These are phyloP conservation scores for Chrysoperla carnea DNA, from an alignment of 1,140 invertebrate genomes.

Conservation along the genomic window DNA sequence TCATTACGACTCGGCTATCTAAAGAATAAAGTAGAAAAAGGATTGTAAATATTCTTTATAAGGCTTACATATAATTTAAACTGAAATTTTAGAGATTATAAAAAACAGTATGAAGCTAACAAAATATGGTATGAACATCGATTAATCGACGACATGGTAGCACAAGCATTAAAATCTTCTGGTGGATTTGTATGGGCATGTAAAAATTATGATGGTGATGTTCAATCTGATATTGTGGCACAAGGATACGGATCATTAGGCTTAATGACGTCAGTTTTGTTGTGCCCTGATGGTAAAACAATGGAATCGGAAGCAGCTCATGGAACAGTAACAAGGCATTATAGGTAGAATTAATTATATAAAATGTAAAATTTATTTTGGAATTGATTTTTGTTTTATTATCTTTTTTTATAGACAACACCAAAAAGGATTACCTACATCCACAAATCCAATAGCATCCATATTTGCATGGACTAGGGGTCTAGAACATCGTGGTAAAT, in stretches of 20 bases:
- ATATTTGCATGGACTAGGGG: conserved; percentile 88
- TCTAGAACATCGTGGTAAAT: conserved; percentile 60
- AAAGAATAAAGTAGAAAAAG: too few relatives aligned
- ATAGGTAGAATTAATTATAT: conserved; percentile 31
- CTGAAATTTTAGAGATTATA: conserved; percentile 43
- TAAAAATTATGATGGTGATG: conserved; percentile 86
- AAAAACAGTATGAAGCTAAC: conserved; percentile 51
- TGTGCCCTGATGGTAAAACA: conserved; percentile 82
- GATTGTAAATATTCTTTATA: too few relatives aligned
- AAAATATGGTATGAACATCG: conserved; percentile 85
- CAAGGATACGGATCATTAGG: conserved; percentile 76
- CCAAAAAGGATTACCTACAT: conserved; percentile 67
- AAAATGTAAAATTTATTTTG: conserved; percentile 1
- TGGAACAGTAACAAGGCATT: conserved; percentile 83
- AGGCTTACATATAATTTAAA: too few relatives aligned
- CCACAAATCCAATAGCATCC: conserved; percentile 80
- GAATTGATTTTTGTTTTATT: neutral
- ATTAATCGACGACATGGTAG: conserved; percentile 88
- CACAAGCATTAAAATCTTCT: conserved; percentile 67
- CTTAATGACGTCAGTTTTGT: conserved; percentile 82
- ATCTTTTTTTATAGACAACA: conserved; percentile 31
- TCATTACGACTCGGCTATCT: too few relatives aligned
- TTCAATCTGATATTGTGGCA: conserved; percentile 76
- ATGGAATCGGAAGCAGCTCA: conserved; percentile 85
- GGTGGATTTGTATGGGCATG: conserved; percentile 87